These are phyloP conservation scores for Coccyzus lansbergi DNA, from an alignment of 2,797 vertebrate species.

Conservation along the genomic window DNA sequence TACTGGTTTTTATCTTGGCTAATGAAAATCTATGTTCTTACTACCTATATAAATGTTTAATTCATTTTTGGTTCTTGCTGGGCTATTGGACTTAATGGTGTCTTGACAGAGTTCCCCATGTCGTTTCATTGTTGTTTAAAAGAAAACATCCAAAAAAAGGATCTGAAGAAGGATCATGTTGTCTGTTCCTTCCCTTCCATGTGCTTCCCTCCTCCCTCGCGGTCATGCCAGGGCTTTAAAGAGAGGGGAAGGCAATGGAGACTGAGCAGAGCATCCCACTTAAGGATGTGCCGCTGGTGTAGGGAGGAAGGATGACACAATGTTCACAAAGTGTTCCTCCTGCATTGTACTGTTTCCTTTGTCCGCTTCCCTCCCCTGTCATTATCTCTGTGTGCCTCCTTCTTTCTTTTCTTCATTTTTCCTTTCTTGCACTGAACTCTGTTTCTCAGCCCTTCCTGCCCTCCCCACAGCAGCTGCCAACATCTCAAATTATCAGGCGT, in stretches of 20 bases:
- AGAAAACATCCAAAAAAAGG: background rate
- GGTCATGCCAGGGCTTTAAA: background rate
- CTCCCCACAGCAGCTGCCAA: background rate
- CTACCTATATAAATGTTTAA: background rate
- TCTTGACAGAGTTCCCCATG: background rate
- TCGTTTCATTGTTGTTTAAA: background rate
- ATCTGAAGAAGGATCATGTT: background rate
- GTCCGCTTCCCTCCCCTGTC: slow-evolving; percentile 48
- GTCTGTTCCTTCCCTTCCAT: background rate
- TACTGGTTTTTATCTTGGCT: background rate
- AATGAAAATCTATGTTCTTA: background rate
- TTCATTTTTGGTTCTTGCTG: background rate
- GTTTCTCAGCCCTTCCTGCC: background rate
- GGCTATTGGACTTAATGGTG: background rate
- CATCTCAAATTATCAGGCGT: background rate
- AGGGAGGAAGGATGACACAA: background rate
- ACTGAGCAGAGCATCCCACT: background rate
- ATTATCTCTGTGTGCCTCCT: slow-evolving; percentile 53
- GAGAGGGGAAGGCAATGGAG: background rate
- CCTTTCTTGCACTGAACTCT: background rate
- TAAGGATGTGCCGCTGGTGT: accelerated
- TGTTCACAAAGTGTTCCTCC: background rate
- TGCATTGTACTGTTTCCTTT: slow-evolving; percentile 40
- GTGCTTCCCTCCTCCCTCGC: background rate
- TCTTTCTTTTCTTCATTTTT: background rate